Percentiles rank a stretch among this genome's conserved stretches.
phyloP scores from a whole-genome alignment of 2,113 vertebrate genomes.

The Romanogobio albipinnatus region DNA sequence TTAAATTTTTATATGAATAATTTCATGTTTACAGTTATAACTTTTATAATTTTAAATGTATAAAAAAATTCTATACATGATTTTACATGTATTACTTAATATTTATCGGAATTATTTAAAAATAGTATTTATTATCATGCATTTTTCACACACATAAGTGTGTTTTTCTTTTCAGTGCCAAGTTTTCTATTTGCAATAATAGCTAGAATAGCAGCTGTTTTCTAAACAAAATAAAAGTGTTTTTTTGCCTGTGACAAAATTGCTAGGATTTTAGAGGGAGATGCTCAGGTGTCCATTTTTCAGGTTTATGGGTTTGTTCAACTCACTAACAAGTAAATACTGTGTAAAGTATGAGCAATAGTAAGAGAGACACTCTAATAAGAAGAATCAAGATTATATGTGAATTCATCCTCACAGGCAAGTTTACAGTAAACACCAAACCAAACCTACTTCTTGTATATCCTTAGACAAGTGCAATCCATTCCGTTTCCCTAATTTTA shows the following conservation, averaged over 20 bases:
- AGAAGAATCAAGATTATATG: no score
- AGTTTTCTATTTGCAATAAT: neutral
- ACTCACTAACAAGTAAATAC: neutral
- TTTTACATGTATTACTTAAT: no score
- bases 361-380: no score
- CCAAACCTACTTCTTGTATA: conserved; percentile 81
- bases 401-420: neutral
- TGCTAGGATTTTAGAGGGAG: neutral
- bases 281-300: neutral
- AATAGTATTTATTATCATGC: neutral
- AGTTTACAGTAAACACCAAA: neutral
- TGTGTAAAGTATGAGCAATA: no score
- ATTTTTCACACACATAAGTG: neutral
- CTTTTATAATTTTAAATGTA: no score
- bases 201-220: neutral
- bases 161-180: neutral
- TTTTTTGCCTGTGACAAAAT: neutral
- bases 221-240: no score
- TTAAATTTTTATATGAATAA: no score
- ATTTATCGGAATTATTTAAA: no score
- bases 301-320: neutral
- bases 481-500: conserved; percentile 86
- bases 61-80: no score
- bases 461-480: conserved; percentile 89
- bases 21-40: no score